Base-by-base conservation (phyloP, 2,888 invertebrate genomes). In the Baccha elongata region DNA sequence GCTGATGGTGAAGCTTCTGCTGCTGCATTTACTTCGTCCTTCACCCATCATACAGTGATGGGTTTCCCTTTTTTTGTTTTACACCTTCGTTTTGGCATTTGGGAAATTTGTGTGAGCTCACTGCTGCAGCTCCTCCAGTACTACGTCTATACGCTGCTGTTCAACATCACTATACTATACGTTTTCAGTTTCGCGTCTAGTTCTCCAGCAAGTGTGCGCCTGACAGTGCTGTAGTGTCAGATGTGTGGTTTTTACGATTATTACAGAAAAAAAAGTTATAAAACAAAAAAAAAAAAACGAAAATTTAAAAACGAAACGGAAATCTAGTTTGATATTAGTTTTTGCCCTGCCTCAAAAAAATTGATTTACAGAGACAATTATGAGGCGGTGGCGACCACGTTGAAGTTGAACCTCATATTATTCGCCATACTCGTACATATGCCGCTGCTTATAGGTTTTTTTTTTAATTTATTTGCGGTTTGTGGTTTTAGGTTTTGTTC, bases 331-430 rank as follows among this genome's bases (percentile, higher is more conserved):
- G 76, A 67, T 83, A 78, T 83, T 73, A 78, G 83, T 78, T 78
- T 78, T 35, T 68, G 72, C 72, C 73, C 21, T 13, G 72, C 78
- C 72, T 72, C 73, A 44, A 74, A 75, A 76, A 71, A 76, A 83
- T 83, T 83, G 83, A 83, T 83, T 83, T 83, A 83, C 62, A 40
- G 73, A 83, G 78, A 78, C 83, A 83, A 83, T 83, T 83, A 78
- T 68, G 72, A 68, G 72, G 55, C 71, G 46, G 53, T 15, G 40
- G 60, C 11, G 42, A 58, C 7, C 3, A 29, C 26, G 11, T 17
- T 15, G 23, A 8, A 35, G n/a, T n/a, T n/a, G n/a, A n/a, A n/a
- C n/a, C n/a, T n/a, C 37, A 64, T 55, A 46, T 65, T 74, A 75
- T 60, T 44, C 64, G 37, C 58, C n/a, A n/a, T n/a, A n/a, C n/a